phyloP scores from a whole-genome alignment of 2,888 invertebrate species.

The Catocala nupta region DNA sequence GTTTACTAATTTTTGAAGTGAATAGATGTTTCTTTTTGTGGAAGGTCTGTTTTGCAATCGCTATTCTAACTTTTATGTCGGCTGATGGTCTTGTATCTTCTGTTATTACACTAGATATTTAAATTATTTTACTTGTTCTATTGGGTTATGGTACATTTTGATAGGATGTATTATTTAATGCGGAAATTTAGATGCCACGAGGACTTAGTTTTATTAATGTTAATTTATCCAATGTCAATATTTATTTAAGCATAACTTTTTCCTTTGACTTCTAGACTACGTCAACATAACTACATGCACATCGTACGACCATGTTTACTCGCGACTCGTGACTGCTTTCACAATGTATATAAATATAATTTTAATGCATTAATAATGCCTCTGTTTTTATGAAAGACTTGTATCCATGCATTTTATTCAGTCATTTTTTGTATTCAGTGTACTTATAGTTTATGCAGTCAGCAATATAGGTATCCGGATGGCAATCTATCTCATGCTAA shows the following conservation, averaged over 20 bases:
- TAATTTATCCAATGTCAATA: too few relatives aligned
- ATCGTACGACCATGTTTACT: background rate
- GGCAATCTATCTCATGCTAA: conserved; percentile 27
- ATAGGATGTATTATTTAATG: too few relatives aligned
- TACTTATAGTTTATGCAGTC: conserved; percentile 38
- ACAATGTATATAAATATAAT: conserved; percentile 34
- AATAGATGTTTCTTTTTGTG: too few relatives aligned
- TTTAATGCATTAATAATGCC: conserved; percentile 40
- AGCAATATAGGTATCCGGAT: conserved; percentile 31
- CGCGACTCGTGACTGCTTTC: background rate
- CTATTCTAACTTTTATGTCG: too few relatives aligned
- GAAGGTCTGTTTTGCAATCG: too few relatives aligned
- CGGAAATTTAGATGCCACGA: too few relatives aligned
- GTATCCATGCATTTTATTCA: conserved; percentile 45
- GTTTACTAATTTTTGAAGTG: too few relatives aligned
- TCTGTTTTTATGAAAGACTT: conserved; percentile 42
- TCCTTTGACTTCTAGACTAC: background rate
- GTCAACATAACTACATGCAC: background rate
- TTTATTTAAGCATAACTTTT: background rate
- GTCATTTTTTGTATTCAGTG: conserved; percentile 34
- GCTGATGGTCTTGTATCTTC: too few relatives aligned
- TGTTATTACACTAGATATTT: too few relatives aligned
- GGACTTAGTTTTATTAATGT: too few relatives aligned
- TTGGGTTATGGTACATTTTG: too few relatives aligned
- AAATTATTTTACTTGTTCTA: too few relatives aligned